Evolutionary conservation across 2,797 vertebrate genomes (phyloP), one percentile per base, ranked within the genome.

Genomic region (Poeciliopsis infans): DNA sequence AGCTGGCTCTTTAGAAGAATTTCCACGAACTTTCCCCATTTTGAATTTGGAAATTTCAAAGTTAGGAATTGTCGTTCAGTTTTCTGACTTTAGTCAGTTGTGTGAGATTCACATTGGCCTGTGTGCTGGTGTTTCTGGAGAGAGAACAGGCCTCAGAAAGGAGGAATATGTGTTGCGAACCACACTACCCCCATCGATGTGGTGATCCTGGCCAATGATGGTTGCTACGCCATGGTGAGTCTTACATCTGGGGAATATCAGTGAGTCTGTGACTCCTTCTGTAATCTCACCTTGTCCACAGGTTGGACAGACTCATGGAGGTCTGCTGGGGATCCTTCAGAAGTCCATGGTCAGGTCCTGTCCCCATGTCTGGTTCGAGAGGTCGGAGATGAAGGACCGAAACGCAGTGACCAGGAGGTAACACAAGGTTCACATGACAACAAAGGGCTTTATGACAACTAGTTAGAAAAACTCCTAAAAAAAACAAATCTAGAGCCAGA

Each of bases 211-310:
- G 96, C 97, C 33, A 99, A 97, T 0, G 97, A 99, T 76, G 96
- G 98, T 84, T 98, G 98, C 91, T 99, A 99, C 49, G 97, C 98
- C 15, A 99, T 99, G 98, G 98, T 99, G 95, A 87, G 97, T 85
- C 20, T 31, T 5, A 4, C 15, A 18, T 7, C 1, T 51, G 18
- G 18, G n/a, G 4, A 28, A 59, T 5, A 33, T 10, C 2, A 23
- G 15, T 20, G 7, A 7, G 41, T 77, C 45, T 28, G 39, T 51
- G 31, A 6, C 2, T 5, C 28, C 15, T 47, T 69, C 55, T 70
- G 23, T 71, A 25, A 76, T 43, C n/a, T 2, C 13, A 28, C 31
- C 20, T 81, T 46, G 13, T 75, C 71, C 77, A 36, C 87, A 99
- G 98, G 97, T 99, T 88, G 98, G 98, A 49, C 98, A 99, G 86